Conservation (phyloP, 2,113 vertebrate species). For the Bubo blakistoni region DNA sequence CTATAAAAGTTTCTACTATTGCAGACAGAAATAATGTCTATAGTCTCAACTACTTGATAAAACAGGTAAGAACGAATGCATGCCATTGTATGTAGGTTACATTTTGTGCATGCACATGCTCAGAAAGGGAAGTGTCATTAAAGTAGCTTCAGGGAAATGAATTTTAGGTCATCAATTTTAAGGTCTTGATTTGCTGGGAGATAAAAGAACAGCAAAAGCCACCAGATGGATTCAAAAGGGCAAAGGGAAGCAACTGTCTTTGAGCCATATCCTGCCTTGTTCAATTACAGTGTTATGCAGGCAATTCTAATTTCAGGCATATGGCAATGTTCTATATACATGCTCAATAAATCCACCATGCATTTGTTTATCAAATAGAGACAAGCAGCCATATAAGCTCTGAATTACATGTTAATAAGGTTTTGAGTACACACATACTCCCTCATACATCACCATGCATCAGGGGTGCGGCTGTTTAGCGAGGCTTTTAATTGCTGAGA, state of each 20-base stretch:
- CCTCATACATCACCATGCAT: background rate
- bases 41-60: background rate
- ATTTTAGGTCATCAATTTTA: slow-evolving; percentile 34
- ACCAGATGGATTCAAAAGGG: slow-evolving; percentile 27
- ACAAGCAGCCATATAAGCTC: background rate
- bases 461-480: background rate
- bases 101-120: background rate
- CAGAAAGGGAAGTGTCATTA: background rate
- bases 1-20: background rate
- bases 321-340: background rate
- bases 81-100: background rate
- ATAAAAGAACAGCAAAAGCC: slow-evolving; percentile 38
- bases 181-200: slow-evolving; percentile 34
- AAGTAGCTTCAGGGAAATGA: slow-evolving; percentile 15
- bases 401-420: background rate
- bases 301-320: background rate
- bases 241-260: slow-evolving; percentile 18
- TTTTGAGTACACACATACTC: background rate
- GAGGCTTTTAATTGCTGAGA: background rate
- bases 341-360: background rate
- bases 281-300: background rate
- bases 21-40: background rate
- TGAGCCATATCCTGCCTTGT: slow-evolving; percentile 5
- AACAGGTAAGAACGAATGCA: background rate
- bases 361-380: background rate